Conservation (phyloP, 2,888 invertebrate genomes). For the Macroteleia sp. region DNA sequence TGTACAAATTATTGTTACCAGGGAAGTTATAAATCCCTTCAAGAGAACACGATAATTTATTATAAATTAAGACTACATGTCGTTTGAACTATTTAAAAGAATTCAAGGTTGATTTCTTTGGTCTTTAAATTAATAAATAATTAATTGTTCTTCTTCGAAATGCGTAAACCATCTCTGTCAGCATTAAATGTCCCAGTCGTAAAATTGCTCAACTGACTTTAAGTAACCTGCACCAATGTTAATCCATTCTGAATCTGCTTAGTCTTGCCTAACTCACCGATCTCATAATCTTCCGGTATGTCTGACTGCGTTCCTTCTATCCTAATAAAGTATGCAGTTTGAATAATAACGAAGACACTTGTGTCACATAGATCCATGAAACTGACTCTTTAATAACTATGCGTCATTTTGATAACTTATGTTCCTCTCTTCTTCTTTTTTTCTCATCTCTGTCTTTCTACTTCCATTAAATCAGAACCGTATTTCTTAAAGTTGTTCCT, state of each 20-base stretch:
- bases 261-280: conserved; percentile 63
- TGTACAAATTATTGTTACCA: too few relatives aligned
- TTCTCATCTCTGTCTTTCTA: neutral
- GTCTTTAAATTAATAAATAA: too few relatives aligned
- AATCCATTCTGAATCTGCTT: conserved; percentile 12
- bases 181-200: too few relatives aligned
- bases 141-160: too few relatives aligned
- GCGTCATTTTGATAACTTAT: conserved; percentile 65
- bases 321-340: conserved; percentile 78
- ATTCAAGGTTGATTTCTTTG: too few relatives aligned
- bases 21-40: too few relatives aligned
- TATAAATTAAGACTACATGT: too few relatives aligned
- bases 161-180: too few relatives aligned
- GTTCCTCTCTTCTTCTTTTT: conserved; percentile 23
- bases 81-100: too few relatives aligned
- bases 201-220: neutral
- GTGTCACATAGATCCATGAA: conserved; percentile 70
- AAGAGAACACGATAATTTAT: too few relatives aligned
- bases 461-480: too few relatives aligned
- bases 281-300: conserved; percentile 74
- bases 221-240: neutral
- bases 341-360: conserved; percentile 76
- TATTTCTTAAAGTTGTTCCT: too few relatives aligned
- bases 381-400: conserved; percentile 73
- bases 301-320: conserved; percentile 69